Conservation (phyloP, 2,113 vertebrate genomes). For the Thunnus thynnus region DNA sequence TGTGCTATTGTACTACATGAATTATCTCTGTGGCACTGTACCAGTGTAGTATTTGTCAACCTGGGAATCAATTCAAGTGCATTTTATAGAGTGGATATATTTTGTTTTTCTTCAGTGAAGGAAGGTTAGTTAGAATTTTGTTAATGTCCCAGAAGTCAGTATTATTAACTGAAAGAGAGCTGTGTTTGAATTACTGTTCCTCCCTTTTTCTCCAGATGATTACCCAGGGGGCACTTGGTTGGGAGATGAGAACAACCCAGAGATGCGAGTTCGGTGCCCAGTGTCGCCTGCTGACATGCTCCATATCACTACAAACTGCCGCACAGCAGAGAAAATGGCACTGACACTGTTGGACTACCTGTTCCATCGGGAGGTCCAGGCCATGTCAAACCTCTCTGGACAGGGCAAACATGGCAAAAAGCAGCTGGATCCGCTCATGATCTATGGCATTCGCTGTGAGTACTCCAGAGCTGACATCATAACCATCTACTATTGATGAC, state of each 20-base stretch:
- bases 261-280: conserved; percentile 96
- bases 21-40: background rate
- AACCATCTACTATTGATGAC: background rate
- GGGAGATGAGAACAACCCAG: conserved; percentile 94
- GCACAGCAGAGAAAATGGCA: conserved; percentile 98
- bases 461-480: conserved; percentile 30
- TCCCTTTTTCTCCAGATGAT: conserved; percentile 86
- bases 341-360: conserved; percentile 96
- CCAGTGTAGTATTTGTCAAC: background rate
- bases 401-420: conserved; percentile 99
- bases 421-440: conserved; percentile 98
- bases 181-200: background rate
- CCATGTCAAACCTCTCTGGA: conserved; percentile 97
- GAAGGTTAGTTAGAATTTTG: background rate
- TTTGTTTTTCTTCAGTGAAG: background rate
- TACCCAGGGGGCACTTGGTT: conserved; percentile 96
- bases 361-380: conserved; percentile 97
- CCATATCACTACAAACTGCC: conserved; percentile 96
- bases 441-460: conserved; percentile 98
- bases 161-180: conserved; percentile 6
- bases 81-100: background rate
- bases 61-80: background rate
- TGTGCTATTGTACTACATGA: conserved; percentile 65
- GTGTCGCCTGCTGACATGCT: conserved; percentile 96
- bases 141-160: background rate